Evolutionary conservation across 2,888 invertebrate species (phyloP).

Genomic region (Eustalomyia histrio): DNA sequence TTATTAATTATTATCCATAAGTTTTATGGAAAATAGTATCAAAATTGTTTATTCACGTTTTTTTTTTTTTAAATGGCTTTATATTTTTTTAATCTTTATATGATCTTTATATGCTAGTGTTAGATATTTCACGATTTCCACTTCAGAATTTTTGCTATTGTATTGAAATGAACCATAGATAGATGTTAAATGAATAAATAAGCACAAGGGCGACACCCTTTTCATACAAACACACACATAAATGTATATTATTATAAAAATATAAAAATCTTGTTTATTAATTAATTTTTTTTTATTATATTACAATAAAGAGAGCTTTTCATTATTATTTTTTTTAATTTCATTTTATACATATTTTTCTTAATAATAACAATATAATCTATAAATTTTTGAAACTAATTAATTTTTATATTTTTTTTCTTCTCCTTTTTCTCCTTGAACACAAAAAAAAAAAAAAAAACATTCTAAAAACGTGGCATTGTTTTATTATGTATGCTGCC

Average conservation of each 20-base stretch:
- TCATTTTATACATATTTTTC: background rate
- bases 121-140: background rate
- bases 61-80: too few relatives aligned
- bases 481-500: slow-evolving; percentile 45
- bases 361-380: background rate
- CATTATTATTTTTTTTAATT: slow-evolving; percentile 13
- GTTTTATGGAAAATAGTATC: too few relatives aligned
- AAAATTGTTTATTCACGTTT: too few relatives aligned
- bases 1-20: too few relatives aligned
- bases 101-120: background rate
- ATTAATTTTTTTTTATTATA: too few relatives aligned
- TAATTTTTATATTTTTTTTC: slow-evolving; percentile 31
- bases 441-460: slow-evolving; percentile 21
- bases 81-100: too few relatives aligned
- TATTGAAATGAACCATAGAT: background rate
- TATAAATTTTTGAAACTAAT: slow-evolving; percentile 41
- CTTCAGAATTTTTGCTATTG: too few relatives aligned
- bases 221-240: background rate
- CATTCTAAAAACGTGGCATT: slow-evolving; percentile 58
- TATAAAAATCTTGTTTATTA: background rate
- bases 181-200: background rate
- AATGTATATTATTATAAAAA: background rate
- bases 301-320: slow-evolving; percentile 51
- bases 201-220: background rate
- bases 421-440: slow-evolving; percentile 11